Conservation (phyloP, 2,113 vertebrate genomes). For the Cephalopterus ornatus region DNA sequence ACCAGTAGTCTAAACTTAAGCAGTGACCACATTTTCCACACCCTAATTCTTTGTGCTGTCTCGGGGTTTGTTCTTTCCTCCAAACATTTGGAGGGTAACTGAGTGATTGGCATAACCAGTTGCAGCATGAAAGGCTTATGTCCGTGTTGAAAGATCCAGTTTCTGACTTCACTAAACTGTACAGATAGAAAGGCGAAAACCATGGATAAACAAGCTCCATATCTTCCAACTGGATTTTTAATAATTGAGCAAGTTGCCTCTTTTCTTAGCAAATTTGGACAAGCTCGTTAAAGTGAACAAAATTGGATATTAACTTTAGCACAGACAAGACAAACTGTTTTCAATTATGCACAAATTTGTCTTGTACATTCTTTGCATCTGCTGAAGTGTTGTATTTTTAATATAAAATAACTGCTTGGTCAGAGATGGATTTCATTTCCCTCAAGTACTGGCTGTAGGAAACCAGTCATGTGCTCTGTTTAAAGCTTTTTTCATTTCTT, state of each 20-base stretch:
- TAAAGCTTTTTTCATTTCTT: background rate
- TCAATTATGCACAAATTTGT: background rate
- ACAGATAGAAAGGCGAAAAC: background rate
- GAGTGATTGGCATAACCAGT: background rate
- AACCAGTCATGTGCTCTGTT: background rate
- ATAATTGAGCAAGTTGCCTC: background rate
- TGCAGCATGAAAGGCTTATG: background rate
- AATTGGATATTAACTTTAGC: background rate
- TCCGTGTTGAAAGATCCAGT: background rate
- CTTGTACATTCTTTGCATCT: background rate
- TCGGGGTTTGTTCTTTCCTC: background rate
- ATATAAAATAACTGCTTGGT: background rate
- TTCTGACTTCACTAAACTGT: background rate
- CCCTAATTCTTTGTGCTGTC: background rate
- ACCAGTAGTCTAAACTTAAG: background rate
- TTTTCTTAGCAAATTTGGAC: background rate
- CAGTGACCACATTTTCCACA: background rate
- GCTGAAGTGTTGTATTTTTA: background rate
- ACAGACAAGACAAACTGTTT: background rate
- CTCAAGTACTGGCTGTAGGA: background rate
- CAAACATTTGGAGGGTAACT: background rate
- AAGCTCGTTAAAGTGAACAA: background rate
- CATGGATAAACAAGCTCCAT: background rate
- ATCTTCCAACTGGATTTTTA: background rate
- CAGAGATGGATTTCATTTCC: background rate